phyloP scores from a whole-genome alignment of 1,140 invertebrate species.

The Brachionus asplanchnoidis region DNA sequence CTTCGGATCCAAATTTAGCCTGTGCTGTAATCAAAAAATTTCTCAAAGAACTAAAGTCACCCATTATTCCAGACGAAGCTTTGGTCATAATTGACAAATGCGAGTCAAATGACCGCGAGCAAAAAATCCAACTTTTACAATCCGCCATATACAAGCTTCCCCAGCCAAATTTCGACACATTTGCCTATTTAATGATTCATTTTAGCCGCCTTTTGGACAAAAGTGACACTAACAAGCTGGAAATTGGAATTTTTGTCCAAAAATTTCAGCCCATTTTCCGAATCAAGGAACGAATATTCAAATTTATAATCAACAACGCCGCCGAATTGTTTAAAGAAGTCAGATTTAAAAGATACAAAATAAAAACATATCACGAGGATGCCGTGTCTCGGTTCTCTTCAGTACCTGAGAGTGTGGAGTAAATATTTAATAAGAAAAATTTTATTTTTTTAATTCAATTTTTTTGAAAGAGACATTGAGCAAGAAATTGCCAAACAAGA shows the following conservation, averaged over 20 bases:
- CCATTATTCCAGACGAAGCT: conserved; percentile 28
- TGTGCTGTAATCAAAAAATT: conserved; percentile 41
- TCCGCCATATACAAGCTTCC: neutral
- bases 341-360: conserved; percentile 24
- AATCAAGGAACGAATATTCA: conserved; percentile 33
- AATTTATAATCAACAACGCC: conserved; percentile 21
- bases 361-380: neutral
- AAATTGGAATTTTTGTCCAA: conserved; percentile 12
- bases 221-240: conserved; percentile 14
- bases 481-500: conserved; percentile 39
- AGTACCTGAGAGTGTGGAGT: neutral
- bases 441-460: neutral
- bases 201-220: neutral
- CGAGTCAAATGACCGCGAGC: conserved; percentile 6
- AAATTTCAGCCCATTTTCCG: conserved; percentile 40
- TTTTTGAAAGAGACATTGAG: neutral
- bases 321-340: neutral
- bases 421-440: neutral
- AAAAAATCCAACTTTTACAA: conserved; percentile 23
- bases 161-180: conserved; percentile 19
- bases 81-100: conserved; percentile 26
- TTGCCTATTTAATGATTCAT: conserved; percentile 37
- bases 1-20: neutral
- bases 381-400: neutral
- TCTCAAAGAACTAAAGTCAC: conserved; percentile 29